Base-by-base conservation (phyloP, 2,113 vertebrate species). In the Rhadina sibilatrix region DNA sequence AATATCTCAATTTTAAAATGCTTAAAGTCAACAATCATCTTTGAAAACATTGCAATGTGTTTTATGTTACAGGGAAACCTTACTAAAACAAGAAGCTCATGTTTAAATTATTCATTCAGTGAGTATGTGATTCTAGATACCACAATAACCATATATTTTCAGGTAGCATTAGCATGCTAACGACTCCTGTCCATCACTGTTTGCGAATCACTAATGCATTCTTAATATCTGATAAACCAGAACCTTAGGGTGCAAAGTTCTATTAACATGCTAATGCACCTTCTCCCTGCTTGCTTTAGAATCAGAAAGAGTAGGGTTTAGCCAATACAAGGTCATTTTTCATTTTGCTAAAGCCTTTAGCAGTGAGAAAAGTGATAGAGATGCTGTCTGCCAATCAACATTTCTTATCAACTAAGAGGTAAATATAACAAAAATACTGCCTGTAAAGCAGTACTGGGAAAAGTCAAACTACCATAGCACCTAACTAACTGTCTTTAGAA, bases 181-280 rank as follows among this genome's bases (percentile, higher is more conserved):
- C 9, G 3, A 97, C 70, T 94, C 85, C 83, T 96, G 83, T 97
- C 92, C 91, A 85, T 97, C 93, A 56, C 31, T 66, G 87, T 70
- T 83, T 90, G 82, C 77, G 79, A 96, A 90, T 93, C 4, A 1
- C 72, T 97, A 97, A 96, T 89, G 68, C 59, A 87, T 96, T 96
- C 94, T 95, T 94, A 93, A 91, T 90, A 94, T 95, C 87, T 96
- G 94, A 95, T 93, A 96, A 95, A 89, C 70, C 80, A 95, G 97
- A 96, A 83, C 87, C 89, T 97, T 87, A 94, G 83, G 79, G 82
- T 84, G 86, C 79, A 92, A 96, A 96, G 88, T 92, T 83, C 95
- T 91, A 98, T 97, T 97, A 97, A 96, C 87, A 97, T 97, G 96
- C 87, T 97, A 98, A 98, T 97, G 76, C 22, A 81, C 79, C 82